Evolutionary conservation across 2,888 invertebrate genomes (phyloP), one percentile per base, ranked within the genome.

Genomic region (Nymphalis c-album): DNA sequence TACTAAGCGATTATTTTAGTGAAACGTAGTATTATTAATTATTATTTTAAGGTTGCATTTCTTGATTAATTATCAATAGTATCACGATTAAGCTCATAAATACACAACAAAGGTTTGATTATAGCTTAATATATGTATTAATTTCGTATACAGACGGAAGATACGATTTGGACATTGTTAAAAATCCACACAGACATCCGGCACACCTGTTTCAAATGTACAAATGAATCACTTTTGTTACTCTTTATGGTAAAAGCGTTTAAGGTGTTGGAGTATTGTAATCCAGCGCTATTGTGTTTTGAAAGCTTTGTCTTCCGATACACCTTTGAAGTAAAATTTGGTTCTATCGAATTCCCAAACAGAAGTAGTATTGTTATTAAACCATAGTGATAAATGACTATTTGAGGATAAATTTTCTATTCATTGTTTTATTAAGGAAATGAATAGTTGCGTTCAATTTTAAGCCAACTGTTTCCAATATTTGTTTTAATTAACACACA

Each of bases 181-280:
- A 63, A 63, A 66, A 62, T 50, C 72, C 75, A 76, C 76, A 76
- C 75, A 75, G 63, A 66, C 75, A 74, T 77, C 77, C 78, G 74
- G 74, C 77, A 78, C 81, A 81, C 81, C 81, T 81, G 81, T 75
- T 75, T 57, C 68, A 65, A 70, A 68, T 68, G 72, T 70, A 75
- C 73, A 72, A 74, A 79, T 75, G 73, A 72, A 69, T 75, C 76
- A 76, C 73, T 81, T 63, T 70, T 63, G 63, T 68, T 68, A 35
- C 60, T 63, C 50, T 67, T 48, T 67, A 70, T 47, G 64, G 70
- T 22, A 58, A 59, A 63, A 68, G 68, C 70, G 63, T 70, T 70
- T 70, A 70, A 65, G 59, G 59, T 63, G 64, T 60, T n/a, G 68
- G 68, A 59, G 47, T 65, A 59, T 68, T 65, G 64, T 65, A 47